phyloP scores from a whole-genome alignment of 2,888 invertebrate species.

The Phengaris alcon region DNA sequence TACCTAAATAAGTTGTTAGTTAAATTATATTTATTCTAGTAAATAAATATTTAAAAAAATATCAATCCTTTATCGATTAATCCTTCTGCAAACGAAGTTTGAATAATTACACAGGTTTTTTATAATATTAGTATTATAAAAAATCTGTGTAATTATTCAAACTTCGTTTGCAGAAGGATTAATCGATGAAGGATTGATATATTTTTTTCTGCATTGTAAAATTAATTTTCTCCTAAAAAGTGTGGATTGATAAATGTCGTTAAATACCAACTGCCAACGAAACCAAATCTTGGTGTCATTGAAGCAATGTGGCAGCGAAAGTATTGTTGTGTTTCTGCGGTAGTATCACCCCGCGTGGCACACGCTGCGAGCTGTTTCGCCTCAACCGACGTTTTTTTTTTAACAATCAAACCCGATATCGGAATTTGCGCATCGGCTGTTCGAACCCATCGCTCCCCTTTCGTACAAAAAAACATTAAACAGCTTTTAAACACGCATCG shows the following conservation, averaged over 20 bases:
- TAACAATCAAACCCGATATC: constrained; percentile 65
- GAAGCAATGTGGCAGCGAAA: constrained; percentile 19
- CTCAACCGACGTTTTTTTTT: constrained; percentile 44
- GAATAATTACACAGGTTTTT: background rate
- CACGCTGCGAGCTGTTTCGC: constrained; percentile 32
- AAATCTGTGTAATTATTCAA: background rate
- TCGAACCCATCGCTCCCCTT: constrained; percentile 71
- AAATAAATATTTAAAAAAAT: background rate
- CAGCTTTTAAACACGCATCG: constrained; percentile 76
- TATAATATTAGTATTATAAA: background rate
- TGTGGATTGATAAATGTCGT: background rate
- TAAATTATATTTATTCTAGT: background rate
- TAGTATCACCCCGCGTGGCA: constrained; percentile 26
- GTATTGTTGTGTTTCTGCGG: constrained; percentile 11
- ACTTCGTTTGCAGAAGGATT: background rate
- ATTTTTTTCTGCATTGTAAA: background rate
- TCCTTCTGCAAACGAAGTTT: background rate
- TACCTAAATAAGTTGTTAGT: background rate
- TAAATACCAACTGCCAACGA: constrained; percentile 11
- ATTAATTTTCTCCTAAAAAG: background rate
- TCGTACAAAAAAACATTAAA: constrained; percentile 68
- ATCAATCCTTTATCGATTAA: background rate
- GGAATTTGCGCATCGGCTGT: constrained; percentile 76
- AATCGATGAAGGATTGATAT: background rate
- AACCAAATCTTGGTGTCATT: background rate